Evolutionary conservation across 2,113 vertebrate species (phyloP), one percentile per base, ranked within the genome.

Genomic region (Laterallus jamaicensis): DNA sequence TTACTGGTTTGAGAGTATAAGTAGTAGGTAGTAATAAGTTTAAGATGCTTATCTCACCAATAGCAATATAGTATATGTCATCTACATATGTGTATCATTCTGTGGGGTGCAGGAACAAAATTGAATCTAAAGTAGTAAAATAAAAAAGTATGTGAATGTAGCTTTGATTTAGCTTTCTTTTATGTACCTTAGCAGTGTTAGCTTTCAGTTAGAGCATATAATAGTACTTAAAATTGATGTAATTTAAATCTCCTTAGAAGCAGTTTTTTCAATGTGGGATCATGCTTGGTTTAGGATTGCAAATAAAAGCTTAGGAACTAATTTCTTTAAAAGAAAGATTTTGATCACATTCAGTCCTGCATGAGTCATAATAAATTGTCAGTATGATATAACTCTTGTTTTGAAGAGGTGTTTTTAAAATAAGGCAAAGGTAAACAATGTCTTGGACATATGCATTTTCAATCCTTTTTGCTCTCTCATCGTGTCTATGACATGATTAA

Each of bases 301-400:
- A 75, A 90, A 76, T 82, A 75, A 76, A 81, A 75, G 28, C 69
- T 92, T 76, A 84, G 69, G 73, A 94, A 69, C 28, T 39, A 5
- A 25, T 88, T 92, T 95, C 19, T 95, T 84, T 67, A 86, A 60
- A 92, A 77, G 37, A 80, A 91, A 68, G 49, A 54, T 84, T 93
- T 90, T 71, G 40, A 76, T 92, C 39, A 40, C 62, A 69, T 66
- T 93, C 35, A 68, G n/a, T 88, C 66, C 73, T 79, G 66, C 39
- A 58, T 93, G 92, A 94, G 80, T 92, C 92, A 96, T 94, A 90
- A 67, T 44, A 75, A 92, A 92, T 62, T 66, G 40, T 50, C 69
- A 80, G 83, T 80, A 73, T 92, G 62, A 69, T 95, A 62, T 12
- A 78, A 66, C 70, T 82, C 77, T 91, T 88, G 49, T 93, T 96